Percentiles rank a stretch among this genome's conserved stretches.
Conservation (phyloP, 2,888 invertebrate species). For the Nasonia oneida region DNA sequence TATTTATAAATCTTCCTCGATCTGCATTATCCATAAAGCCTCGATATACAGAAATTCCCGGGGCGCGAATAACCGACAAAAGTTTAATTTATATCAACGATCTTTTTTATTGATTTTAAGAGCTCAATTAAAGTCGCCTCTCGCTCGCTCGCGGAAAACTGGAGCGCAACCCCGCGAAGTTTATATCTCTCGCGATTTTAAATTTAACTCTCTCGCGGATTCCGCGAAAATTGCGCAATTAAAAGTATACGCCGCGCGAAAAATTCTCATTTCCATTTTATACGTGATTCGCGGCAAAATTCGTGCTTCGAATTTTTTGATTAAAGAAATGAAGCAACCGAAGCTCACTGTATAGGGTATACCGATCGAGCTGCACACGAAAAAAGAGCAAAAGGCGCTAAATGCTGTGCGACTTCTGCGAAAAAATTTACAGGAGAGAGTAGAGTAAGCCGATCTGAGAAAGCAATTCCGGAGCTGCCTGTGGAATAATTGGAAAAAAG, state of each 20-base stretch:
- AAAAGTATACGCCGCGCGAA: neutral
- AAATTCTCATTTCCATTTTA: neutral
- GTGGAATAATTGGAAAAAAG: conserved; percentile 24
- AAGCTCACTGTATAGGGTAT: neutral
- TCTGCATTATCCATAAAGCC: neutral
- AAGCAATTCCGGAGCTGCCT: conserved; percentile 23
- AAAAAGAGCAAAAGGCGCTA: neutral
- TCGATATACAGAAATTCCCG: neutral
- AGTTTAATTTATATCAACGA: neutral
- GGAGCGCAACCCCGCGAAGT: conserved; percentile 6
- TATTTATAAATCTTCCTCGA: too few species aligned
- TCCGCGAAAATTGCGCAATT: neutral
- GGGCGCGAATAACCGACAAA: neutral
- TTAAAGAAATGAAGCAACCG: neutral
- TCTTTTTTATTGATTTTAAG: neutral
- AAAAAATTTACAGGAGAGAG: neutral
- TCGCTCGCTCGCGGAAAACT: neutral
- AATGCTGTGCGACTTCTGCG: neutral
- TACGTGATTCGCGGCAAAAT: neutral
- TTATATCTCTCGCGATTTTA: conserved; percentile 14
- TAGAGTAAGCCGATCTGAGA: conserved; percentile 3
- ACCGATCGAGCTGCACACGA: neutral
- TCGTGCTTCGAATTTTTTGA: neutral
- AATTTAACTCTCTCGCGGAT: neutral
- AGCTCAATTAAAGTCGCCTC: neutral